phyloP scores from a whole-genome alignment of 2,888 invertebrate genomes.

The Herminia tarsipennalis region DNA sequence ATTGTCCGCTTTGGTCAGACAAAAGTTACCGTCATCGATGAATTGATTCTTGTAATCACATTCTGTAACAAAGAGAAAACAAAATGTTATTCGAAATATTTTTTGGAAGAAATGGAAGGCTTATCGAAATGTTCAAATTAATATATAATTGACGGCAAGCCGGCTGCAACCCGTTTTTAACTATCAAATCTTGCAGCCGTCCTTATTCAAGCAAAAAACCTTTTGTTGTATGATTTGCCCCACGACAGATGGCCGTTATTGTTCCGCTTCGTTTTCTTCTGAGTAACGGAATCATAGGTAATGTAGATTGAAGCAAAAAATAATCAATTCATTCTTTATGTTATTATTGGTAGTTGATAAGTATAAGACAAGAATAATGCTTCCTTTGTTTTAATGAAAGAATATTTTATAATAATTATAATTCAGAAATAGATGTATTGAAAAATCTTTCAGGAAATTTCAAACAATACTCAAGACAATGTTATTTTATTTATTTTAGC shows the following conservation, averaged over 20 bases:
- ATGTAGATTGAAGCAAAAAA: slow-evolving; percentile 13
- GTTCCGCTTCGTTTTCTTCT: slow-evolving; percentile 46
- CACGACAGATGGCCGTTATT: slow-evolving; percentile 58
- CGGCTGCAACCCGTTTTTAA: slow-evolving; percentile 50
- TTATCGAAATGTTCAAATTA: slow-evolving; percentile 11
- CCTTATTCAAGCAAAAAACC: slow-evolving; percentile 50
- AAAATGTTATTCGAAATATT: slow-evolving; percentile 1
- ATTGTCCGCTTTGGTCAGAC: slow-evolving; percentile 74
- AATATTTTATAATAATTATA: too few species aligned
- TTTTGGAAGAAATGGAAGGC: slow-evolving; percentile 6
- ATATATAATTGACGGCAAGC: slow-evolving; percentile 25
- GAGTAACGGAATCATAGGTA: slow-evolving; percentile 42
- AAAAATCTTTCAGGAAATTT: not conserved
- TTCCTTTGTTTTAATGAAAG: too few species aligned
- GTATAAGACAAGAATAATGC: too few species aligned
- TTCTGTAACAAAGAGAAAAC: slow-evolving; percentile 74
- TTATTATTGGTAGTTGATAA: too few species aligned
- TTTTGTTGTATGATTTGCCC: slow-evolving; percentile 55
- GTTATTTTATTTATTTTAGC: not conserved
- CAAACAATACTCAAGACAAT: not conserved
- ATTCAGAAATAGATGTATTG: too few species aligned
- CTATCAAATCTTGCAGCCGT: slow-evolving; percentile 53
- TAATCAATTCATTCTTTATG: not conserved
- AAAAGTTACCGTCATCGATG: slow-evolving; percentile 71
- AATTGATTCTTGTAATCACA: slow-evolving; percentile 64